phyloP scores from a whole-genome alignment of 2,113 vertebrate genomes.

The Perca flavescens region DNA sequence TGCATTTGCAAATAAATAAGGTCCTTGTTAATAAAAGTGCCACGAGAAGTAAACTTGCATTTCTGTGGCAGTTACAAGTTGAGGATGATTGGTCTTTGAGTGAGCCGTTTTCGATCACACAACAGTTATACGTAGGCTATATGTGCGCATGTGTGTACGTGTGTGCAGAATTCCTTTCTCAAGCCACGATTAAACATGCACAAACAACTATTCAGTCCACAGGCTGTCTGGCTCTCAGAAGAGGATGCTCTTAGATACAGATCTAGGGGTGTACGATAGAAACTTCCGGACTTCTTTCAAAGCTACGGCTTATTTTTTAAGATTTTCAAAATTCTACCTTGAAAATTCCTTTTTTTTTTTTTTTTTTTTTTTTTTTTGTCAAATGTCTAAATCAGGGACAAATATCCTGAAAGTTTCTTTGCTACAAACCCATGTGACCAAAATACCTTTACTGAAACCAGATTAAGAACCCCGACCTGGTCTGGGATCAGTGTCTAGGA shows the following conservation, averaged over 20 bases:
- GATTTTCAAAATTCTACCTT: neutral
- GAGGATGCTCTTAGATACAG: constrained; percentile 50
- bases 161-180: constrained; percentile 71
- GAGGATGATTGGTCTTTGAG: constrained; percentile 63
- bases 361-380: neutral
- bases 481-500: constrained; percentile 41
- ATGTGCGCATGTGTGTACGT: neutral
- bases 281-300: neutral
- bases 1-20: constrained; percentile 71
- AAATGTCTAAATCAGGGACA: neutral
- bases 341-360: neutral
- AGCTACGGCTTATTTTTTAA: neutral
- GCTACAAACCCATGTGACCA: neutral
- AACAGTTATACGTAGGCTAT: accelerated
- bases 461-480: neutral
- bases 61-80: constrained; percentile 65
- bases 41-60: constrained; percentile 56
- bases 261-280: neutral
- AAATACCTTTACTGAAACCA: constrained; percentile 1
- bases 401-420: neutral
- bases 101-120: constrained; percentile 42
- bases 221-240: constrained; percentile 61
- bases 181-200: constrained; percentile 76
- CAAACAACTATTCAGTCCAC: constrained; percentile 63
- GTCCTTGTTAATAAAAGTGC: constrained; percentile 52